Evolutionary conservation across 2,113 vertebrate genomes (phyloP).

Genomic region (Psephotus haematonotus): DNA sequence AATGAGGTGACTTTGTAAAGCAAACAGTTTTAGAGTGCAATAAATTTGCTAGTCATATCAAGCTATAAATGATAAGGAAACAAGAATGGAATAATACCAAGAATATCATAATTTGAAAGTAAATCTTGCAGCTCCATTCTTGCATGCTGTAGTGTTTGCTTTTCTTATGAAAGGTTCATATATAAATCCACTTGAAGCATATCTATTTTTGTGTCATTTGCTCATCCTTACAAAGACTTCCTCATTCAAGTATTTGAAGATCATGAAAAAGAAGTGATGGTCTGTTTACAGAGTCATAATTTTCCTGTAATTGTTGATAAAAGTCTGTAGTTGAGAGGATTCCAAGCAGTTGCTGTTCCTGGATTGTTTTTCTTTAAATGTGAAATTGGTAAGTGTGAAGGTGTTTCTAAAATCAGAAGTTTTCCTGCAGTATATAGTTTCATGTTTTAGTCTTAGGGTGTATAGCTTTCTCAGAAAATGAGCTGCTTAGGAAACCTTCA

Average conservation of each 20-base stretch:
- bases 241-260: background rate
- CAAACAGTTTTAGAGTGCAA: background rate
- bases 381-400: background rate
- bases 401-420: background rate
- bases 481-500: background rate
- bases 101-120: background rate
- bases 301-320: background rate
- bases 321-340: background rate
- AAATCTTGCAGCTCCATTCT: background rate
- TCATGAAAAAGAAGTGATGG: background rate
- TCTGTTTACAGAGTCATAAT: background rate
- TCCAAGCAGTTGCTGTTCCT: background rate
- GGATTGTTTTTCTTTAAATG: background rate
- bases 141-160: background rate
- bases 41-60: background rate
- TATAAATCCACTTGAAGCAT: background rate
- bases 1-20: background rate
- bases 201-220: background rate
- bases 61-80: background rate
- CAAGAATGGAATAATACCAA: background rate
- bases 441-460: background rate
- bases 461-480: background rate
- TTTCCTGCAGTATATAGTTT: background rate
- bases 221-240: background rate
- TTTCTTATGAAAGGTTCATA: background rate